Base-by-base conservation (phyloP, 1,140 invertebrate genomes). In the Diuraphis noxia region DNA sequence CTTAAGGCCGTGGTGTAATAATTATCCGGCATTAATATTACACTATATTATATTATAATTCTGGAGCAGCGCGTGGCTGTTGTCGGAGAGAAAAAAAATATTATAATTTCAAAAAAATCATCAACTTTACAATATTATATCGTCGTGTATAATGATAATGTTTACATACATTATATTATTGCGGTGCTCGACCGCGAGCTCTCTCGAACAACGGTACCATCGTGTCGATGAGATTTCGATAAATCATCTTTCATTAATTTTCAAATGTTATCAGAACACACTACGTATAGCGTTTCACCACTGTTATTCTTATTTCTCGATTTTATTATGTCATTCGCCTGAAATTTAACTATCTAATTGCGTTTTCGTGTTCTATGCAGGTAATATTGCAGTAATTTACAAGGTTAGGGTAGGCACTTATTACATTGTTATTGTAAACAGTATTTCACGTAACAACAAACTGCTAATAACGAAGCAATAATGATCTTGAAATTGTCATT, bases 21-120 rank as follows among this genome's bases (percentile, higher is more conserved):
- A 91, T 91, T 91, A 91, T 91, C 41, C 89, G 43, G 77, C 77
- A 81, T 91, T 91, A 91, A 91, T 49, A 82, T 91, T 91, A 90
- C 21, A 90, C 72, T 46, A 25, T 88, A 85, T 72, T 72, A 72
- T 72, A 72, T 72, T 46, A 84, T 43, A 40, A n/a, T n/a, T n/a
- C 85, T 77, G 21, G 41, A 19, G 63, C 41, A 19, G 19, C 21
- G 38, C 87, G 87, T n/a, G 63, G 63, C 63, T 43, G 34, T 34
- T 79, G n/a, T n/a, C 4, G 30, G n/a, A 30, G 34, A 23, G 40
- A 88, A 52, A 88, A 52, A 56, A n/a, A n/a, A n/a, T n/a, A 25
- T 88, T 88, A 72, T 88, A 46, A 90, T 43, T 89, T 72, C 6
- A 77, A 90, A 90, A 89, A 87, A 90, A 90, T 79, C 46, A 79